Evolutionary conservation across 1,140 invertebrate genomes (phyloP).

Genomic region (Dinothrombium tinctorium): DNA sequence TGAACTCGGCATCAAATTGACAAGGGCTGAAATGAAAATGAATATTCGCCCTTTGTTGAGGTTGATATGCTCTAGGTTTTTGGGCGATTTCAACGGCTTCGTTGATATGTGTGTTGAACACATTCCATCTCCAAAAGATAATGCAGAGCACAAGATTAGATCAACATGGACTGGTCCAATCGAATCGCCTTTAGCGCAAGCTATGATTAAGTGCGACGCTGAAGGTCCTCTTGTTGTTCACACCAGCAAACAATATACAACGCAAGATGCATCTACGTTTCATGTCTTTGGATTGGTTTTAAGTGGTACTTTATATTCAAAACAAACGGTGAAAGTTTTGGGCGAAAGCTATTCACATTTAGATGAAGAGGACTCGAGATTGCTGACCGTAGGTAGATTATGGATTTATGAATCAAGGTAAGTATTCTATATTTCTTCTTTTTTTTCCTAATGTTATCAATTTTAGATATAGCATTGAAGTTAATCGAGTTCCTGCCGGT

Average conservation of each 20-base stretch:
- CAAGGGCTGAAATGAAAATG: constrained; percentile 81
- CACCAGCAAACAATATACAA: constrained; percentile 98
- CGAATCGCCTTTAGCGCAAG: constrained; percentile 49
- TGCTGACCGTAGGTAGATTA: constrained; percentile 72
- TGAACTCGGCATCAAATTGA: constrained; percentile 75
- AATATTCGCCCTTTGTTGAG: constrained; percentile 82
- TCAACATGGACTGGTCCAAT: constrained; percentile 78
- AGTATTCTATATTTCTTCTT: no score
- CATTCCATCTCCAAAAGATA: constrained; percentile 70
- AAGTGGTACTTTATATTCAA: constrained; percentile 81
- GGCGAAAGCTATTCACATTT: constrained; percentile 92
- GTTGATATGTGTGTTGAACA: constrained; percentile 91
- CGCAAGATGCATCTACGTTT: constrained; percentile 87
- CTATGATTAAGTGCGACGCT: constrained; percentile 79
- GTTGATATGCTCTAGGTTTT: constrained; percentile 72
- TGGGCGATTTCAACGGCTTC: constrained; percentile 73
- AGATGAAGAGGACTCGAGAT: constrained; percentile 92
- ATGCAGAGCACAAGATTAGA: constrained; percentile 62
- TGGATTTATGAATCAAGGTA: constrained; percentile 94
- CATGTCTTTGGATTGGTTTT: constrained; percentile 83
- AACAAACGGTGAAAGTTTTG: constrained; percentile 71
- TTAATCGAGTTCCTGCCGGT: constrained; percentile 85
- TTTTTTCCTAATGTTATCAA: no score
- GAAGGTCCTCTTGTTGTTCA: constrained; percentile 71
- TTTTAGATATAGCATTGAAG: constrained; percentile 72